phyloP scores from a whole-genome alignment of 2,888 invertebrate genomes.

The Baronia brevicornis region DNA sequence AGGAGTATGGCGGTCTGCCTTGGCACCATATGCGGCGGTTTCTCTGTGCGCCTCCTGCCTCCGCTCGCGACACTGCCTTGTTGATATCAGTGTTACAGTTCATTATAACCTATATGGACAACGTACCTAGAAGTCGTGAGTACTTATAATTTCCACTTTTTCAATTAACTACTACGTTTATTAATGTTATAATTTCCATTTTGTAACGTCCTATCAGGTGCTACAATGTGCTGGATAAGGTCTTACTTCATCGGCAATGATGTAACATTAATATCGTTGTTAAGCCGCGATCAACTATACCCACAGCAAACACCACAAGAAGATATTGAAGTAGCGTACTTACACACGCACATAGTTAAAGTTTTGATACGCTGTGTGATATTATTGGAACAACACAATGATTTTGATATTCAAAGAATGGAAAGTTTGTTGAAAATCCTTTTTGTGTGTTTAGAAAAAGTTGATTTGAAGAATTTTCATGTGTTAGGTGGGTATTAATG shows the following conservation, averaged over 20 bases:
- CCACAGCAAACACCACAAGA: constrained; percentile 55
- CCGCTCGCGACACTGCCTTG: constrained; percentile 77
- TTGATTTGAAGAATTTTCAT: constrained; percentile 65
- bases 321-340: constrained; percentile 50
- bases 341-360: constrained; percentile 57
- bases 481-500: constrained; percentile 47
- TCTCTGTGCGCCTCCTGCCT: constrained; percentile 78
- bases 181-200: background rate
- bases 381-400: constrained; percentile 33
- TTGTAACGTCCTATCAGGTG: constrained; percentile 35
- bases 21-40: constrained; percentile 80
- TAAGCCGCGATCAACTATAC: constrained; percentile 48
- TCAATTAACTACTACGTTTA: background rate
- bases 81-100: constrained; percentile 65
- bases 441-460: constrained; percentile 49
- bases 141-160: constrained; percentile 1
- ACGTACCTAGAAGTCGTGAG: constrained; percentile 43
- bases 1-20: constrained; percentile 61
- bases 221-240: constrained; percentile 49
- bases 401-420: constrained; percentile 39
- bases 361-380: constrained; percentile 46
- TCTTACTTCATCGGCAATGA: constrained; percentile 50
- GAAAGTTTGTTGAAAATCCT: constrained; percentile 60
- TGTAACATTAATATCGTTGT: constrained; percentile 43
- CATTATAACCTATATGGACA: constrained; percentile 49